Conservation (phyloP, 2,113 vertebrate genomes). For the Upupa epops region DNA sequence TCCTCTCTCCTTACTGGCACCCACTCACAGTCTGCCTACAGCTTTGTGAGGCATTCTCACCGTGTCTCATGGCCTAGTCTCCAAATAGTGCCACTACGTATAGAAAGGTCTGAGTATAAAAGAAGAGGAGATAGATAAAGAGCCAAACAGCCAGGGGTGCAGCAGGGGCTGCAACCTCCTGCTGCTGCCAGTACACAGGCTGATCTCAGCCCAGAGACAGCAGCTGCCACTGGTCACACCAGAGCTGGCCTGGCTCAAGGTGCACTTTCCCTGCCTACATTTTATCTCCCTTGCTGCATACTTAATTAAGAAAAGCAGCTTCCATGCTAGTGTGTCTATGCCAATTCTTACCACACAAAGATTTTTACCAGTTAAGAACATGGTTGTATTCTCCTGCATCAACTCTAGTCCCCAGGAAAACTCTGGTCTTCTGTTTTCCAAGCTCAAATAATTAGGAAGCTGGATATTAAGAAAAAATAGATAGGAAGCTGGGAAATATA, state of each 20-base stretch:
- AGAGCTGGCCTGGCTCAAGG: not conserved
- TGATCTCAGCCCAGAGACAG: not conserved
- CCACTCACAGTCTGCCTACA: not conserved
- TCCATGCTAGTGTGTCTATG: rapidly evolving
- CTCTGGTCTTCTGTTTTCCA: not conserved
- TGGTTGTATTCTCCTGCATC: not conserved
- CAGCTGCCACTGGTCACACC: not conserved
- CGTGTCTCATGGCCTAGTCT: rapidly evolving
- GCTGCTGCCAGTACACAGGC: rapidly evolving
- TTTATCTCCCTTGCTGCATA: not conserved
- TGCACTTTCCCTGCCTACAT: not conserved
- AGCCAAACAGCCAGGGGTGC: not conserved
- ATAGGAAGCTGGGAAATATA: not conserved
- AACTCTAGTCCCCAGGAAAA: not conserved
- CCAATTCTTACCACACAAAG: rapidly evolving
- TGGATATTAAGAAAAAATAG: not conserved
- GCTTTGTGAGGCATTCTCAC: not conserved
- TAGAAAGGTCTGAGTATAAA: not conserved
- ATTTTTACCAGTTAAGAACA: not conserved
- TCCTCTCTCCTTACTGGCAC: not conserved
- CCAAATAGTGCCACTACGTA: not conserved
- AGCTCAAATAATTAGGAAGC: not conserved
- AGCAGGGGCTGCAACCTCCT: not conserved
- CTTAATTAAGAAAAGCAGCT: not conserved
- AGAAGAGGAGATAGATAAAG: not conserved